Conservation (phyloP, 2,113 vertebrate species). For the Lycocorax pyrrhopterus region DNA sequence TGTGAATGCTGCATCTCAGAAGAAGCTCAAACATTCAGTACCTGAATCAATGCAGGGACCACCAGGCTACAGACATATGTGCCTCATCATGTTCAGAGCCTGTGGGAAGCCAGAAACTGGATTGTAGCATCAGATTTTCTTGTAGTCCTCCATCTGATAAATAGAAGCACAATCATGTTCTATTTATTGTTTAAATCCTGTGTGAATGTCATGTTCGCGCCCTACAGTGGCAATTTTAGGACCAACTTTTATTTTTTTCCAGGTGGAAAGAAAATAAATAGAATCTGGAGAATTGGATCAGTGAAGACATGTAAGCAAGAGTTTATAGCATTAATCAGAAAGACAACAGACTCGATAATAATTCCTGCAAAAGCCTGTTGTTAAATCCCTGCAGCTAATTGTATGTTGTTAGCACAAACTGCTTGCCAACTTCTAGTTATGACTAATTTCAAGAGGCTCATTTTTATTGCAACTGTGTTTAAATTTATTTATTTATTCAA, state of each 20-base stretch:
- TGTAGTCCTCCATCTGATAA: neutral
- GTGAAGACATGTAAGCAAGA: neutral
- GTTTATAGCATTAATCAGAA: neutral
- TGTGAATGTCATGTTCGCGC: neutral
- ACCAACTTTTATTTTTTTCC: neutral
- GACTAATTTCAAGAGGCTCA: neutral
- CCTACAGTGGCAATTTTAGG: neutral
- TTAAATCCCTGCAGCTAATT: slow-evolving; percentile 12
- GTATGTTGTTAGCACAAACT: neutral
- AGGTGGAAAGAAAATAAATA: neutral
- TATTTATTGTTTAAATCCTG: neutral
- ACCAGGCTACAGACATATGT: neutral
- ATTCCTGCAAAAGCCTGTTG: neutral
- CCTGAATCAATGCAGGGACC: neutral
- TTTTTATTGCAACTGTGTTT: slow-evolving; percentile 13
- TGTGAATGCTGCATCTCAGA: neutral
- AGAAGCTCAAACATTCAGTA: neutral
- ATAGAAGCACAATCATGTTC: neutral
- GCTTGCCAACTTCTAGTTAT: slow-evolving; percentile 5
- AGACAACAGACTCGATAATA: neutral
- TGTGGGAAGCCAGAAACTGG: neutral
- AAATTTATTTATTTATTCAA: slow-evolving; percentile 26
- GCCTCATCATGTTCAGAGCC: neutral
- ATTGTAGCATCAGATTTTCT: neutral
- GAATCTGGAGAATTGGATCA: neutral